Conservation (phyloP, 2,113 vertebrate species). For the Acanthisitta chloris region DNA sequence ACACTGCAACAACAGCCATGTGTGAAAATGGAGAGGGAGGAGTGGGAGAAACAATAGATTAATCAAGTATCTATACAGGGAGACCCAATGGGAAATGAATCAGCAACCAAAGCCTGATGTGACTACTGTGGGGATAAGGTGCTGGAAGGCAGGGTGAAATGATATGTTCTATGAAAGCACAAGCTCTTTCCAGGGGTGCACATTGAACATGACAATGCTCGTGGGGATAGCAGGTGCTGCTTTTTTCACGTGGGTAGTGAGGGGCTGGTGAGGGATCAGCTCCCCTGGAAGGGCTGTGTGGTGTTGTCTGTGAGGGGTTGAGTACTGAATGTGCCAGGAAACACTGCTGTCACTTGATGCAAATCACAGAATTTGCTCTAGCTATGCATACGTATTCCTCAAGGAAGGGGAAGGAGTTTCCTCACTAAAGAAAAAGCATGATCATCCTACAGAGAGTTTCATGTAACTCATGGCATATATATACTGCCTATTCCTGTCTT, state of each 20-base stretch:
- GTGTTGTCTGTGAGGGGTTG: background rate
- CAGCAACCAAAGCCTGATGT: background rate
- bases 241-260: background rate
- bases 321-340: background rate
- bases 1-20: background rate
- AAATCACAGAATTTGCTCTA: background rate
- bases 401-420: background rate
- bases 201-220: accelerated
- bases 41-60: background rate
- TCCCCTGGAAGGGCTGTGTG: background rate
- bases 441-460: background rate
- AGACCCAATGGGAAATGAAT: background rate
- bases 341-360: background rate
- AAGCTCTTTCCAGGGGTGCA: background rate
- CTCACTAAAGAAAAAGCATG: background rate
- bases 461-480: background rate
- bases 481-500: background rate
- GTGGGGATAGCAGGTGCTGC: background rate
- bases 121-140: background rate
- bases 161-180: background rate
- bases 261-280: background rate
- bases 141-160: background rate
- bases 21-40: background rate
- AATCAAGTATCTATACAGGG: background rate
- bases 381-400: background rate